Evolutionary conservation across 2,797 vertebrate genomes (phyloP).

Genomic region (Euthynnus affinis): DNA sequence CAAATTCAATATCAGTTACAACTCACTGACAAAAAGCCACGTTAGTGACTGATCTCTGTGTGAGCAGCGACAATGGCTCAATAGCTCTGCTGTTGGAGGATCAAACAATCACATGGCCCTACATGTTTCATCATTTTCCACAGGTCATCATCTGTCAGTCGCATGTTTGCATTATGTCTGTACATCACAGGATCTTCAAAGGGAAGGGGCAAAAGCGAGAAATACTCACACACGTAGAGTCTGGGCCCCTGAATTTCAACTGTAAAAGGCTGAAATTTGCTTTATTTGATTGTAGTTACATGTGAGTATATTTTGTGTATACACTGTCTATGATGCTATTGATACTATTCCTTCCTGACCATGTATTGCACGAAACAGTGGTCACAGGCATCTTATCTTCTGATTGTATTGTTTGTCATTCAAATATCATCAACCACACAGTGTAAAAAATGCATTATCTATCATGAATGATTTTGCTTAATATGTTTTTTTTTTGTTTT

Average conservation of each 20-base stretch:
- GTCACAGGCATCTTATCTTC: background rate
- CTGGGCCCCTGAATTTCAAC: background rate
- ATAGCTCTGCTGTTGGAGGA: slow-evolving; percentile 43
- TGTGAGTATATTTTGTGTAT: background rate
- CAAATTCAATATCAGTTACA: slow-evolving; percentile 56
- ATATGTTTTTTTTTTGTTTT: too few relatives aligned
- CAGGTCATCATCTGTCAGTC: slow-evolving; percentile 48
- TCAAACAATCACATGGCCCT: slow-evolving; percentile 45
- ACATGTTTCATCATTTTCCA: slow-evolving; percentile 57
- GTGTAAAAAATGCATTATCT: too few relatives aligned
- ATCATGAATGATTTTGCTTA: background rate
- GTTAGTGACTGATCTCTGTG: slow-evolving; percentile 54
- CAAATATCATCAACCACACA: background rate
- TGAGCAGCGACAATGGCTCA: slow-evolving; percentile 43
- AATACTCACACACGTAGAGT: slow-evolving; percentile 1
- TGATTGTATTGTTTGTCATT: background rate
- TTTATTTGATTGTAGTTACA: slow-evolving; percentile 3
- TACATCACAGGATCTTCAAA: slow-evolving; percentile 56
- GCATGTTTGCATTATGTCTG: slow-evolving; percentile 44
- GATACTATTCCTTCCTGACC: background rate
- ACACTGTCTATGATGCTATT: background rate
- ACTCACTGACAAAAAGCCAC: slow-evolving; percentile 39
- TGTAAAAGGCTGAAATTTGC: slow-evolving; percentile 4
- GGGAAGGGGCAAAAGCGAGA: slow-evolving; percentile 2
- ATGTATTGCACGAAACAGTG: background rate